Evolutionary conservation across 2,113 vertebrate species (phyloP).

Genomic region (Centropristis striata): DNA sequence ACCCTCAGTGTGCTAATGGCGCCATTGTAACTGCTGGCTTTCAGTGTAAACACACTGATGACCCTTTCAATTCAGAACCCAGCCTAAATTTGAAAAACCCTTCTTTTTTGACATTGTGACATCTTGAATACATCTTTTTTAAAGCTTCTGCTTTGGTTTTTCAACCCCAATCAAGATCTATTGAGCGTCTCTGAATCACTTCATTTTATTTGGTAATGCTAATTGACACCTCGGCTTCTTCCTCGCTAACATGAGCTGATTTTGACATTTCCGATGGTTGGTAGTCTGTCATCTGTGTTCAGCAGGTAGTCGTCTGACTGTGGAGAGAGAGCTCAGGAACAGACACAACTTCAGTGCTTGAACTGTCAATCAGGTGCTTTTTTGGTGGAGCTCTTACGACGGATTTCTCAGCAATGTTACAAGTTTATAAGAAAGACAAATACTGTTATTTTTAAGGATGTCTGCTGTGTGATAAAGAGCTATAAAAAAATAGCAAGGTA

Average conservation of each 20-base stretch:
- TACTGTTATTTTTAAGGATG: neutral
- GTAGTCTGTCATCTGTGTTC: conserved; percentile 32
- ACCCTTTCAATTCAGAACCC: conserved; percentile 21
- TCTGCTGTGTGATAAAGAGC: conserved; percentile 3
- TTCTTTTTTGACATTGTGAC: neutral
- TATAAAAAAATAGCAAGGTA: neutral
- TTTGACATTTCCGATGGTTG: conserved; percentile 20
- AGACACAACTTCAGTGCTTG: conserved; percentile 1
- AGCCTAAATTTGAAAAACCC: conserved; percentile 27
- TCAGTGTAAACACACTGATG: conserved; percentile 7
- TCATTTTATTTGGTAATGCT: neutral
- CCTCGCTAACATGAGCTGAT: neutral
- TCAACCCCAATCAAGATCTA: conserved; percentile 9
- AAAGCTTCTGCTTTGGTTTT: neutral
- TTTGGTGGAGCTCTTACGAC: neutral
- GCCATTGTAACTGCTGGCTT: conserved; percentile 5
- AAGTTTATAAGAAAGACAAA: conserved; percentile 6
- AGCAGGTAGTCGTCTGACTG: conserved; percentile 38
- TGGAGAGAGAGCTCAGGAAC: conserved; percentile 1
- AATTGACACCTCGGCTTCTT: conserved; percentile 5
- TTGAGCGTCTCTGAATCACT: conserved; percentile 9
- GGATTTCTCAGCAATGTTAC: conserved; percentile 3
- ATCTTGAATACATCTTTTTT: conserved; percentile 1
- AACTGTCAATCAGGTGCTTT: conserved; percentile 46
- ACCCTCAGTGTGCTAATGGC: conserved; percentile 20